Percentiles rank a stretch among this genome's conserved stretches.
phyloP scores from a whole-genome alignment of 2,888 invertebrate species.

The Bembecia ichneumoniformis region DNA sequence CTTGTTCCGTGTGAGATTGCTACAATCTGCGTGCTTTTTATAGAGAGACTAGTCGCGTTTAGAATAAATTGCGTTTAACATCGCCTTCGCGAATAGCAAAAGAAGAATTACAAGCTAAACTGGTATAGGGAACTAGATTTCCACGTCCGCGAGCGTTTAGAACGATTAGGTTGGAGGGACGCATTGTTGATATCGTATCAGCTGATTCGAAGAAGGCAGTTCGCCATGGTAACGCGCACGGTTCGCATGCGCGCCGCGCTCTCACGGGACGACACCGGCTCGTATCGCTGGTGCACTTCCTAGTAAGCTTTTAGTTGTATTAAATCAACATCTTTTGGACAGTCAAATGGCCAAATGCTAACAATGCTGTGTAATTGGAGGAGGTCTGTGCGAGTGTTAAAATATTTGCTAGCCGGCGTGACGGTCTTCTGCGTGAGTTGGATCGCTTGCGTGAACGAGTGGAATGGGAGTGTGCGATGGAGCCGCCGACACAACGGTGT shows the following conservation, averaged over 20 bases:
- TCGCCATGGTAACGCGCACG: slow-evolving; percentile 59
- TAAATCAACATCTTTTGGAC: neutral
- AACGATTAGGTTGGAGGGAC: slow-evolving; percentile 55
- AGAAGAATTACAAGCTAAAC: slow-evolving; percentile 41
- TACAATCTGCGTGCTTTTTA: slow-evolving; percentile 40
- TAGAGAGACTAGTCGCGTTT: slow-evolving; percentile 35
- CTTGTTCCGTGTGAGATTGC: slow-evolving; percentile 52
- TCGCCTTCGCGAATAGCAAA: slow-evolving; percentile 24
- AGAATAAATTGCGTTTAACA: slow-evolving; percentile 38
- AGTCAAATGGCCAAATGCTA: slow-evolving; percentile 10
- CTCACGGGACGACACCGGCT: slow-evolving; percentile 20
- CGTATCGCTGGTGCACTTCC: slow-evolving; percentile 16
- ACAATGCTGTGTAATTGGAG: slow-evolving; percentile 39
- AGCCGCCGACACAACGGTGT: slow-evolving; percentile 20
- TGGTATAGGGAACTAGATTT: slow-evolving; percentile 64
- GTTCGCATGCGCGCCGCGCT: slow-evolving; percentile 53
- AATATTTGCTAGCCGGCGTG: slow-evolving; percentile 51
- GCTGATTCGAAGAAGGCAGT: slow-evolving; percentile 58
- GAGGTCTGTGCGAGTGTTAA: slow-evolving; percentile 46
- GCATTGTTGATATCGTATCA: slow-evolving; percentile 69
- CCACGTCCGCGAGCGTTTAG: slow-evolving; percentile 53
- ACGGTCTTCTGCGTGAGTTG: slow-evolving; percentile 58
- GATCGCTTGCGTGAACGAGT: slow-evolving; percentile 56
- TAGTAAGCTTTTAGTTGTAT: neutral
- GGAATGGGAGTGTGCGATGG: slow-evolving; percentile 46